Conservation (phyloP, 92 coral and sea anemone genomes). For the Phymanthus crucifer region DNA sequence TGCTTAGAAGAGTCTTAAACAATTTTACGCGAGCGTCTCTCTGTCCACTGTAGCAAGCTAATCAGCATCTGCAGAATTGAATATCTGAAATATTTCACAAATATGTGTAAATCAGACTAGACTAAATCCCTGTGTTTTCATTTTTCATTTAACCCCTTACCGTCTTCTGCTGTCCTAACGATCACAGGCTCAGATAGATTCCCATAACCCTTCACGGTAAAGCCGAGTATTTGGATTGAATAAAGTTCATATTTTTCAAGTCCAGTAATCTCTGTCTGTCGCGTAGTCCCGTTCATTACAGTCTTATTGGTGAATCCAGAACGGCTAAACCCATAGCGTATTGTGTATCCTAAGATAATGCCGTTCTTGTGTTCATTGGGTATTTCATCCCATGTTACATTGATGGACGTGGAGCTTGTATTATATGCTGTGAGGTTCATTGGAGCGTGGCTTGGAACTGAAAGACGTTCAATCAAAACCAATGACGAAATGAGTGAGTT, state of each 20-base stretch:
- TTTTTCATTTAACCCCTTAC: conserved; percentile 34
- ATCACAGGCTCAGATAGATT: conserved; percentile 56
- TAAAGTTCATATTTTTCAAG: conserved; percentile 49
- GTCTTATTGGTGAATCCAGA: background rate
- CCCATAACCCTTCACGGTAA: conserved; percentile 75
- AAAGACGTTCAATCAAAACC: too few relatives aligned
- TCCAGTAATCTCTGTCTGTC: conserved; percentile 20
- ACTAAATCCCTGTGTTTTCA: background rate
- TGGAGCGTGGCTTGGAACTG: conserved; percentile 58
- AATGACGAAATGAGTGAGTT: too few relatives aligned
- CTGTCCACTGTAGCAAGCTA: too few relatives aligned
- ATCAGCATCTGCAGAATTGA: too few relatives aligned
- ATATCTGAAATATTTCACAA: too few relatives aligned
- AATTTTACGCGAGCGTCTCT: too few relatives aligned
- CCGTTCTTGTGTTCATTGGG: conserved; percentile 65
- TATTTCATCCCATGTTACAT: conserved; percentile 58
- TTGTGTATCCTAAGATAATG: conserved; percentile 42
- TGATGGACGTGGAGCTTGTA: conserved; percentile 69
- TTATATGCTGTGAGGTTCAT: conserved; percentile 49
- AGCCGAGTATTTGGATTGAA: conserved; percentile 56
- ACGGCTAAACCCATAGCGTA: background rate
- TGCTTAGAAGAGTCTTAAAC: too few relatives aligned
- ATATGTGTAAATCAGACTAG: too few relatives aligned
- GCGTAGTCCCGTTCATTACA: conserved; percentile 1
- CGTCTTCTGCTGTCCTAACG: conserved; percentile 71